phyloP scores from a whole-genome alignment of 2,888 invertebrate species.

The Dolichopus griseipennis region DNA sequence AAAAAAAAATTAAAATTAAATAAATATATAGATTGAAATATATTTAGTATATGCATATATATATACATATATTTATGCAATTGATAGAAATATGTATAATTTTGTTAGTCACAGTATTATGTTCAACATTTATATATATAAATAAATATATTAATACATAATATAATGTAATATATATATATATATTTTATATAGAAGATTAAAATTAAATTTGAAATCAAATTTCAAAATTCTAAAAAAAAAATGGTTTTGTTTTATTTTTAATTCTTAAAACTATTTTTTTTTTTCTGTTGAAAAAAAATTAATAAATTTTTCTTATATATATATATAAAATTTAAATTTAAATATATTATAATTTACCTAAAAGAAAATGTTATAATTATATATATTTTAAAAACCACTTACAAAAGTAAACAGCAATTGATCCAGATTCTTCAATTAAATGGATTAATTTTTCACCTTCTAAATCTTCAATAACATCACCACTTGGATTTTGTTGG shows the following conservation, averaged over 20 bases:
- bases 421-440: constrained; percentile 69
- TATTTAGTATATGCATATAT: background rate
- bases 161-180: background rate
- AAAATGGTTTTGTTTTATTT: too few relatives aligned
- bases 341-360: constrained; percentile 23
- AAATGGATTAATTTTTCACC: constrained; percentile 67
- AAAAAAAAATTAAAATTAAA: background rate
- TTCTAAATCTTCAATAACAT: constrained; percentile 80
- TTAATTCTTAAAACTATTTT: too few relatives aligned
- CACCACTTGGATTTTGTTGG: constrained; percentile 86
- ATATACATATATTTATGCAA: background rate
- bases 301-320: too few relatives aligned
- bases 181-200: too few relatives aligned
- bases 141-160: background rate
- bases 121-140: constrained; percentile 2
- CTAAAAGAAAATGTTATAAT: constrained; percentile 17
- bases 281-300: too few relatives aligned
- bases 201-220: too few relatives aligned
- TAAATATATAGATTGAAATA: background rate
- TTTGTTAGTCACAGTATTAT: constrained; percentile 11
- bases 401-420: constrained; percentile 92
- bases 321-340: constrained; percentile 2
- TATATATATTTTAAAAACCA: constrained; percentile 24
- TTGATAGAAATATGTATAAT: constrained; percentile 9
- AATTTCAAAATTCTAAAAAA: too few relatives aligned